Base-by-base conservation (phyloP, 2,797 vertebrate genomes). In the Orestias chungarensis region DNA sequence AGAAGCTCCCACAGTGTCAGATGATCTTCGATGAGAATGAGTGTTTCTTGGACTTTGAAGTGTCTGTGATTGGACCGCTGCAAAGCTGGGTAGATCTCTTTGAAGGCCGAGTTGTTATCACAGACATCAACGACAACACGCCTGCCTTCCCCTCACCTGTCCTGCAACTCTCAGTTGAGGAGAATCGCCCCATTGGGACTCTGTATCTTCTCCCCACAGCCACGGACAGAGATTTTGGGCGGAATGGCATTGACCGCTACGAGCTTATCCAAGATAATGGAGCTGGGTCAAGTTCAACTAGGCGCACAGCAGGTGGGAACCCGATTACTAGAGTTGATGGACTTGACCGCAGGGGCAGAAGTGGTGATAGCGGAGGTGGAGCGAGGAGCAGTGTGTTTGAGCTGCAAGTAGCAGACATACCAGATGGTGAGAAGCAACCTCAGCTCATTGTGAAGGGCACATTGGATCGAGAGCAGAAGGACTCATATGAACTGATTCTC, bases 11-110 rank as follows among this genome's bases (percentile, higher is more conserved):
- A 33, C 97, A 98, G 93, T 99, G 98, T 89, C 96, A 98, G 93
- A 97, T 97, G 96, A 98, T 99, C 86, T 98, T 98, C 89, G 97
- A 99, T 66, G 97, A 98, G 82, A 98, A 98, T 14, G 97, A 99
- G 89, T 98, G 97, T 61, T 98, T 98, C 94, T 76, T 98, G 87
- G 96, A 98, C 95, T 99, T 98, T 83, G 98, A 99, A 84, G 96
- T 99, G 87, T 98, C 97, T 0, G 97, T 99, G 76, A 98, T 99
- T 62, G 98, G 97, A 23, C 98, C 97, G 0, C 94, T 97, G 71
- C 97, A 99, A 93, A 99, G 97, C 93, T 99, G 96, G 97, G 97
- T 99, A 68, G 96, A 98, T 90, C 95, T 99, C 71, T 98, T 98
- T 29, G 97, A 99, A 85, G 97, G 97, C 47, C 93, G 96, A 17